A percentile compares a stretch with the other conserved stretches of the same genome.
These are phyloP conservation scores for Sialia sialis DNA, from an alignment of 2,113 vertebrate genomes.

Conservation along the genomic window DNA sequence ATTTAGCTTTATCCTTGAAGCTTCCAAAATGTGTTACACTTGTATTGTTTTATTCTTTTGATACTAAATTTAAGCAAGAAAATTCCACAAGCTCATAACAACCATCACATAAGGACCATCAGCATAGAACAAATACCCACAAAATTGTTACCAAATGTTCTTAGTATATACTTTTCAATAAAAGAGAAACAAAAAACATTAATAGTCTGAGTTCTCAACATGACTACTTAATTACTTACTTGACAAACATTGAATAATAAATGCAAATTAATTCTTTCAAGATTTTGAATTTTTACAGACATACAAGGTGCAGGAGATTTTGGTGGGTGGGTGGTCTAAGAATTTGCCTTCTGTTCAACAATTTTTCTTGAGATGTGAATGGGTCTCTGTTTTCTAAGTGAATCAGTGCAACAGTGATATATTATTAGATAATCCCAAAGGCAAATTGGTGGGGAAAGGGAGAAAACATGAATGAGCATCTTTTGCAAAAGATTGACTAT, in stretches of 20 bases:
- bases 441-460: background rate
- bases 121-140: conserved; percentile 20
- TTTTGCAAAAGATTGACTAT: conserved; percentile 13
- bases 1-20: background rate
- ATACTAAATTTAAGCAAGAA: background rate
- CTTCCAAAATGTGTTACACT: background rate
- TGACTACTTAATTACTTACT: conserved; percentile 29
- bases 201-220: background rate
- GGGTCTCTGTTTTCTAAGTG: conserved; percentile 40
- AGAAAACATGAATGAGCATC: conserved; percentile 28
- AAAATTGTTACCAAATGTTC: conserved; percentile 54
- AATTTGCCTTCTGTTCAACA: conserved; percentile 32
- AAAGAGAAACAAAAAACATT: conserved; percentile 16
- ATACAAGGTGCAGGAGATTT: background rate
- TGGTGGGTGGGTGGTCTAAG: conserved; percentile 52
- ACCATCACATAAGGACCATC: background rate
- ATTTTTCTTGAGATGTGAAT: conserved; percentile 25
- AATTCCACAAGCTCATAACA: background rate
- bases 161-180: conserved; percentile 2
- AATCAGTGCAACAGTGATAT: background rate
- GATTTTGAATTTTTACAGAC: background rate
- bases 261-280: conserved; percentile 12
- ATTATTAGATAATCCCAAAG: background rate
- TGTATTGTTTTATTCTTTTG: background rate
- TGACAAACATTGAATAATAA: conserved; percentile 25